These are phyloP conservation scores for Spondyliosoma cantharus DNA, from an alignment of 2,797 vertebrate genomes.

Conservation along the genomic window DNA sequence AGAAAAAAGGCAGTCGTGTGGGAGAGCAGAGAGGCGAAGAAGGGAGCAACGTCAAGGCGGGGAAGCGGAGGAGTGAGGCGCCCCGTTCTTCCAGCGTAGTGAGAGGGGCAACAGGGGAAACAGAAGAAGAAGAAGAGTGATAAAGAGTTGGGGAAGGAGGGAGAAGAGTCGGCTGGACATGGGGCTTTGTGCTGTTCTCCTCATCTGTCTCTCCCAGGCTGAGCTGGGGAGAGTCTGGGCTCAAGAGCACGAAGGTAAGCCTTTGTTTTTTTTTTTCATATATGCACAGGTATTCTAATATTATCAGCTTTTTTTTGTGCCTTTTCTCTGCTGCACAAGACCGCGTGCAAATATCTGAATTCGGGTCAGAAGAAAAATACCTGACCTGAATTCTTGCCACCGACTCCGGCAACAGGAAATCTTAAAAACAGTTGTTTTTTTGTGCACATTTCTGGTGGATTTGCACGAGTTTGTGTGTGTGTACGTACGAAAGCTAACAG, in stretches of 20 bases:
- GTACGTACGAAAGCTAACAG: conserved; percentile 16
- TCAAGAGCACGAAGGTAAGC: conserved; percentile 83
- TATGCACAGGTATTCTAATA: conserved; percentile 35
- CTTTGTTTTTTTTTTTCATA: neutral
- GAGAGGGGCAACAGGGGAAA: conserved; percentile 49
- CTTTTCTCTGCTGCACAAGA: conserved; percentile 1
- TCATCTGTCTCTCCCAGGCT: conserved; percentile 86
- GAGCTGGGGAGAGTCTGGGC: conserved; percentile 83
- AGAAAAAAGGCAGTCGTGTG: conserved; percentile 62
- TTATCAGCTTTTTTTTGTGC: conserved; percentile 13
- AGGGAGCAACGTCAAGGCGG: conserved; percentile 58
- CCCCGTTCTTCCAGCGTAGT: conserved; percentile 54
- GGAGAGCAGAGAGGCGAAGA: conserved; percentile 59
- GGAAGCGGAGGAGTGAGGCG: conserved; percentile 66
- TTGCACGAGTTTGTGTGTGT: conserved; percentile 10
- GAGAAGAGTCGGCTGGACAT: conserved; percentile 79
- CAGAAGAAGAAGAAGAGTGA: conserved; percentile 58
- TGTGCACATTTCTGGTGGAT: conserved; percentile 9
- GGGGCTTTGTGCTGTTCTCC: conserved; percentile 84
- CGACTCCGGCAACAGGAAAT: conserved; percentile 13
- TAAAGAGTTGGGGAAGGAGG: conserved; percentile 69
- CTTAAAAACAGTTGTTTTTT: neutral
- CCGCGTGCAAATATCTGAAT: conserved; percentile 1
- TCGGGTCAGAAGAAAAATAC: conserved; percentile 7
- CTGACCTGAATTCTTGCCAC: conserved; percentile 38